Conservation (phyloP, 2,888 invertebrate species). For the Ichneumon xanthorius region DNA sequence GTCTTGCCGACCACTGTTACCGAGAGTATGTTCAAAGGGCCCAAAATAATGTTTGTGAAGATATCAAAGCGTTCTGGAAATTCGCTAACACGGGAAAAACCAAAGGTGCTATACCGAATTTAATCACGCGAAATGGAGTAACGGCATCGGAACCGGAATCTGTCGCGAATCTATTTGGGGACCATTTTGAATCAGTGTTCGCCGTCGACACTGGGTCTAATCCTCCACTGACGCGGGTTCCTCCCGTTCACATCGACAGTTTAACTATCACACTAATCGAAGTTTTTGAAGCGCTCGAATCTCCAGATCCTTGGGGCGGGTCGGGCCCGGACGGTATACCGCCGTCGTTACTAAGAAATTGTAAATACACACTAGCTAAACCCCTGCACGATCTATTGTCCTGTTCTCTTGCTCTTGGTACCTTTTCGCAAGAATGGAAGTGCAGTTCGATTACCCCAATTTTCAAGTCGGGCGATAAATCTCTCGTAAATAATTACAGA, state of each 20-base stretch:
- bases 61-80: background rate
- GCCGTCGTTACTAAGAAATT: conserved; percentile 31
- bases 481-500: conserved; percentile 54
- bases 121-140: background rate
- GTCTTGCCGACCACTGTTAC: background rate
- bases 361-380: conserved; percentile 28
- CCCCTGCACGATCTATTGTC: conserved; percentile 40
- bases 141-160: background rate
- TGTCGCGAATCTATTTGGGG: background rate
- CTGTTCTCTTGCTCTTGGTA: conserved; percentile 17
- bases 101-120: background rate
- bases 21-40: background rate
- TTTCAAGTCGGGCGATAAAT: conserved; percentile 57
- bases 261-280: too few species aligned
- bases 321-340: conserved; percentile 57
- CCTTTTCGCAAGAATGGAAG: conserved; percentile 56
- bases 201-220: too few species aligned
- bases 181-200: too few species aligned
- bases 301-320: background rate
- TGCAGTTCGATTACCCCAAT: conserved; percentile 51
- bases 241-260: too few species aligned
- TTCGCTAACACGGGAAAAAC: background rate
- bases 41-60: background rate
- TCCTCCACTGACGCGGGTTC: too few species aligned
- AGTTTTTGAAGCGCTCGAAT: background rate